Conservation (phyloP, 2,113 vertebrate species). For the Myiozetetes cayanensis region DNA sequence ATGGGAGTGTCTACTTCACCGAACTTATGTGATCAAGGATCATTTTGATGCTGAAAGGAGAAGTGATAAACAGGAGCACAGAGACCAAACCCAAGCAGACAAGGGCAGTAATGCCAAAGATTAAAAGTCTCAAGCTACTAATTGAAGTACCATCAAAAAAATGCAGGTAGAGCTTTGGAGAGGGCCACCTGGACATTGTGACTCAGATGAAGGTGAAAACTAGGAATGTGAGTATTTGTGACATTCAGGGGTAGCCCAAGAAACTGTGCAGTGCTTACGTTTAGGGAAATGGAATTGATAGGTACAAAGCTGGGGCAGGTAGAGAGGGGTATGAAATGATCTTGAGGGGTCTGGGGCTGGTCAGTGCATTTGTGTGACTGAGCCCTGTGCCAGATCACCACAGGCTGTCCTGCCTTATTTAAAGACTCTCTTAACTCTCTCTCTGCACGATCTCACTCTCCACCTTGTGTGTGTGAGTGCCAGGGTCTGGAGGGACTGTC, state of each 20-base stretch:
- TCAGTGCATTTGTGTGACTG: accelerated
- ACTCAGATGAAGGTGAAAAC: background rate
- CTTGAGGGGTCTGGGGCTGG: background rate
- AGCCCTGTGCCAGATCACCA: background rate
- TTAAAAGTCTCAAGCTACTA: background rate
- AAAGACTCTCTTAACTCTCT: background rate
- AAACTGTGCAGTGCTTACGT: background rate
- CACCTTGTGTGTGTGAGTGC: background rate
- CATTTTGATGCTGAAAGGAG: background rate
- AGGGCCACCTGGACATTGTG: background rate
- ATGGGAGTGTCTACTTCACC: background rate
- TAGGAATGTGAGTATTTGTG: background rate
- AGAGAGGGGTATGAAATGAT: background rate
- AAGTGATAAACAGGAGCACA: background rate
- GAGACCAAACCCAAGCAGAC: accelerated
- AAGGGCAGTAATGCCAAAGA: background rate
- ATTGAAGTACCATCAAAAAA: background rate
- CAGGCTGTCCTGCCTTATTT: background rate
- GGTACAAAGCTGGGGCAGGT: background rate
- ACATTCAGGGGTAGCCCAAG: accelerated
- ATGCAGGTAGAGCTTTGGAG: background rate
- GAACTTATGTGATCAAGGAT: background rate
- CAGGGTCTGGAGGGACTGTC: background rate
- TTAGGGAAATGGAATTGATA: background rate
- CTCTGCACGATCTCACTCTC: background rate